Conservation (phyloP, 2,113 vertebrate species). For the Salvelinus sp. region DNA sequence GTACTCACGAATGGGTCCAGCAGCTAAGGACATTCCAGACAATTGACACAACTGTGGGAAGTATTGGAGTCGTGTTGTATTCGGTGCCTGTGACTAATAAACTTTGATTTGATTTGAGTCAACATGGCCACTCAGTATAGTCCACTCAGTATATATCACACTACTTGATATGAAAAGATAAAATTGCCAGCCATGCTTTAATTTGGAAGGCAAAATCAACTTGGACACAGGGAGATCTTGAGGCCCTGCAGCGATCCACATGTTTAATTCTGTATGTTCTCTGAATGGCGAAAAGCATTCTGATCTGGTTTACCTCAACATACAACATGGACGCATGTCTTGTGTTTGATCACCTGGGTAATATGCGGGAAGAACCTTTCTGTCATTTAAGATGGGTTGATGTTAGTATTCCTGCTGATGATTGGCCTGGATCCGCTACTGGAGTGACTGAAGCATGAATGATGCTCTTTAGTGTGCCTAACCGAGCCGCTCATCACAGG, state of each 20-base stretch:
- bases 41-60: too few relatives aligned
- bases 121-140: too few relatives aligned
- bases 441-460: constrained; percentile 15
- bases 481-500: constrained; percentile 25
- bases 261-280: background rate
- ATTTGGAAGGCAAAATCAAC: background rate
- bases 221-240: background rate
- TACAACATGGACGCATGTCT: constrained; percentile 14
- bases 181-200: background rate
- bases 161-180: too few relatives aligned
- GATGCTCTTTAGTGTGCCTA: constrained; percentile 17
- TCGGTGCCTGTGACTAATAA: too few relatives aligned
- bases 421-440: constrained; percentile 21
- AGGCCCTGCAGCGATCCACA: background rate
- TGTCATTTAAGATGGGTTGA: constrained; percentile 21
- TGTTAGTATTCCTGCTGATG: constrained; percentile 26
- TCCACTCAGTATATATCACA: too few relatives aligned
- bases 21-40: too few relatives aligned
- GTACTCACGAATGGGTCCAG: too few relatives aligned
- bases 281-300: constrained; percentile 27
- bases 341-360: constrained; percentile 41
- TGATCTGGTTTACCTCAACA: constrained; percentile 21
- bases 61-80: too few relatives aligned
- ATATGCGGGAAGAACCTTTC: constrained; percentile 30
- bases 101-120: too few relatives aligned